Percentiles rank a stretch among this genome's conserved stretches.
These are phyloP conservation scores for Rhopalosiphum maidis DNA, from an alignment of 1,140 invertebrate species.

Conservation along the genomic window DNA sequence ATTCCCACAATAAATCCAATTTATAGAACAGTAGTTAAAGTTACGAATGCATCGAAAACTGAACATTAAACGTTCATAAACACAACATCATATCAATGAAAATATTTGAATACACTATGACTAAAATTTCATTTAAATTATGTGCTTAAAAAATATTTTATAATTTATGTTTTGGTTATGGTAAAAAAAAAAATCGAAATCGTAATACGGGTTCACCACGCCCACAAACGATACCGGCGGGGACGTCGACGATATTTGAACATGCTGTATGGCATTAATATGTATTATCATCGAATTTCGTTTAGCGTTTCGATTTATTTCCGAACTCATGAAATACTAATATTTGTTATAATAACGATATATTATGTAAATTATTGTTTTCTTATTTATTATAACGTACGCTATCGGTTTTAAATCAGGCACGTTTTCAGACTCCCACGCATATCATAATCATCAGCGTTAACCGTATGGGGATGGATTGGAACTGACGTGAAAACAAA, in stretches of 20 bases:
- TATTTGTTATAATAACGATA: conserved; percentile 2
- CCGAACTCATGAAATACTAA: conserved; percentile 5
- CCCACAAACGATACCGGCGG: background rate
- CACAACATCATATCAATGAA: background rate
- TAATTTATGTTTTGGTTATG: too few relatives aligned
- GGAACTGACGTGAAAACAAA: background rate
- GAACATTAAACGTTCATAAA: background rate
- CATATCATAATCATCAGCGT: conserved; percentile 4
- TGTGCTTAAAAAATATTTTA: background rate
- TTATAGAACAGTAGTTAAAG: background rate
- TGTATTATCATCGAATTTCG: background rate
- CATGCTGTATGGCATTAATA: background rate
- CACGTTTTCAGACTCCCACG: conserved; percentile 10
- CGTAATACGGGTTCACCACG: background rate
- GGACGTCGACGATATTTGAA: background rate
- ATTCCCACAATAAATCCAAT: background rate
- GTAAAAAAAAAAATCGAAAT: background rate
- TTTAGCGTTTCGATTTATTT: background rate
- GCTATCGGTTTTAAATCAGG: background rate
- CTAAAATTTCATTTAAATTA: background rate
- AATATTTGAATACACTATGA: background rate
- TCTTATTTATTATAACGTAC: conserved; percentile 3
- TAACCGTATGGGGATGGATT: background rate
- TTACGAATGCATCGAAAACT: background rate
- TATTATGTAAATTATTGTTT: conserved; percentile 15